Evolutionary conservation across 1,140 invertebrate species (phyloP).

Genomic region (Drosophila repleta): DNA sequence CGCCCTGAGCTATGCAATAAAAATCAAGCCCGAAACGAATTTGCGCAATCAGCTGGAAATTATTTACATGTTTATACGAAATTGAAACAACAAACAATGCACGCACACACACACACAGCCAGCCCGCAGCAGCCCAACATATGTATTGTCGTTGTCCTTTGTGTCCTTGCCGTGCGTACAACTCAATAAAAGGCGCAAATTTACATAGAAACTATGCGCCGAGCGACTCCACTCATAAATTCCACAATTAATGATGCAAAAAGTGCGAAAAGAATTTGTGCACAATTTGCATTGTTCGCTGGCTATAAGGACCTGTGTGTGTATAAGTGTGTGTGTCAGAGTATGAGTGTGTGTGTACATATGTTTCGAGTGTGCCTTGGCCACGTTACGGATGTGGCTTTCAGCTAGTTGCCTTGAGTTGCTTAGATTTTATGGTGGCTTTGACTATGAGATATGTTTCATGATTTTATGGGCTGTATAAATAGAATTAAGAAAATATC

Average conservation of each 20-base stretch:
- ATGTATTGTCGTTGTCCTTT: slow-evolving; percentile 36
- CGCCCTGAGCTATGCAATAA: slow-evolving; percentile 70
- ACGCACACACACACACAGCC: slow-evolving; percentile 36
- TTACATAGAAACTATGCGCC: slow-evolving; percentile 69
- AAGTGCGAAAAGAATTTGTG: slow-evolving; percentile 78
- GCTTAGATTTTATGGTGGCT: background rate
- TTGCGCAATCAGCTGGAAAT: slow-evolving; percentile 80
- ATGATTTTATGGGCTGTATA: too few relatives aligned
- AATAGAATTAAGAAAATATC: too few relatives aligned
- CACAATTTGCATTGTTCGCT: slow-evolving; percentile 59
- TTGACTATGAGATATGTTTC: background rate
- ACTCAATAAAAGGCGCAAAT: slow-evolving; percentile 74
- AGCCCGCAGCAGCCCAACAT: slow-evolving; percentile 38
- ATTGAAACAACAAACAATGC: slow-evolving; percentile 76
- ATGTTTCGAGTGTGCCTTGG: slow-evolving; percentile 23
- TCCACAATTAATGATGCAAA: slow-evolving; percentile 81
- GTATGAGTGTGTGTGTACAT: slow-evolving; percentile 14
- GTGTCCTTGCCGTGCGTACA: slow-evolving; percentile 52
- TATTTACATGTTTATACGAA: slow-evolving; percentile 82
- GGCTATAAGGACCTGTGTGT: slow-evolving; percentile 30
- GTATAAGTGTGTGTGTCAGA: slow-evolving; percentile 1
- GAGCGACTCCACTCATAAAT: slow-evolving; percentile 67
- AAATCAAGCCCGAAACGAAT: slow-evolving; percentile 80
- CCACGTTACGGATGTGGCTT: background rate
- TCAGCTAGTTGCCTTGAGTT: slow-evolving; percentile 20